Evolutionary conservation across 2,888 invertebrate genomes (phyloP), one percentile per base, ranked within the genome.

Genomic region (Spialia ferax): DNA sequence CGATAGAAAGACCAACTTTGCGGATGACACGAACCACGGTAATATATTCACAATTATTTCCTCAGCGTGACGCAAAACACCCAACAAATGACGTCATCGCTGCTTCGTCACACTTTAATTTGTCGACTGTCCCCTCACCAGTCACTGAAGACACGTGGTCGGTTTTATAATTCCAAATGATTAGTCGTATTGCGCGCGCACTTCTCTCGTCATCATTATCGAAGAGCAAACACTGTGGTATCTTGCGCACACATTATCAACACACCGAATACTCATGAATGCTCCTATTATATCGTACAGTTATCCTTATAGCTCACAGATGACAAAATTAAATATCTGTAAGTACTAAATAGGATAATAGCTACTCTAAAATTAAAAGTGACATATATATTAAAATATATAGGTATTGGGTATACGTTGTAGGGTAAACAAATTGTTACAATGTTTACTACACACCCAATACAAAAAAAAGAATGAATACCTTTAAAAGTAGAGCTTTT

Each of bases 181-280:
- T 72, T 70, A 73, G 73, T 70, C 72, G 80, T 83, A 45, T 45
- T 45, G 85, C 84, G 85, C 83, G 82, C 85, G 80, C 75, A 73
- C 72, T 77, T 72, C 79, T 79, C 76, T 75, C 74, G 76, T 71
- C 82, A 77, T 79, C 64, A 79, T 86, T 90, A 93, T 93, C 92
- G 81, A 79, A 82, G 79, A 78, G 72, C 86, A 89, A 91, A 91
- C 91, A 91, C 66, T 75, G 82, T 75, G 88, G 88, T 89, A 90
- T 80, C 77, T 75, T 72, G 73, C 81, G 79, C 82, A 76, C 80
- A 82, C 82, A 85, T 84, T 82, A 85, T 73, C 79, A 74, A 71
- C 63, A 66, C 42, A 50, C 60, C 77, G 75, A 78, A 79, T 80
- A 75, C 78, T 79, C 75, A 75, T 78, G 76, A 81, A 80, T 79